Evolutionary conservation across 2,888 invertebrate genomes (phyloP), one percentile per base, ranked within the genome.

Genomic region (Phaonia tiefii): DNA sequence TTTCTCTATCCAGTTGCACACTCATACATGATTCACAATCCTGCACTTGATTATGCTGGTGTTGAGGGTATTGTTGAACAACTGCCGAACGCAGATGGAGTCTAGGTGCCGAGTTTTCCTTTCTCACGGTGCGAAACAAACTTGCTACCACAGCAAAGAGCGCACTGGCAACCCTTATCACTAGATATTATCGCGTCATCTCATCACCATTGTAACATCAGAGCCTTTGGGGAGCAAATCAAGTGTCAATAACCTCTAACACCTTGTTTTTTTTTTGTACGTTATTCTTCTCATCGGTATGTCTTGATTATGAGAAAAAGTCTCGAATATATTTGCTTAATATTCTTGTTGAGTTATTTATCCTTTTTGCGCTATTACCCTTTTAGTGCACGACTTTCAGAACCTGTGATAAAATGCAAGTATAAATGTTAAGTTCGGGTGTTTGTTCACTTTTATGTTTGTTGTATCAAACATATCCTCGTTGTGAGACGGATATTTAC

Each of bases 221-320:
- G 26, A 20, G 49, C 31, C 39, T 37, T 46, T 2, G 11, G 15
- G 2, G 13, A n/a, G 31, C 31, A 31, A 3, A 69, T 69, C 78
- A 78, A 81, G 81, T 81, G 81, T 78, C 81, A 78, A 78, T 81
- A 75, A 81, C 81, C 81, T 78, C 72, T 75, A 75, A 81, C 80
- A 81, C 81, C 78, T 78, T 81, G 77, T 67, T 51, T 31, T 63
- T 31, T 20, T 13, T 4, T 42, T 4, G 63, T 22, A 37, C 15
- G 15, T 31, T 8, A 10, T 54, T 5, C 22, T 22, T 20, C 10
- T 5, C 17, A 54, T 56, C 56, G n/a, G 11, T 56, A n/a, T 26
- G 31, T 8, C 31, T 31, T 31, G 31, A 31, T 39, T 15, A 39
- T 22, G 42, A 20, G 63, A 37, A 4, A 42, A 7, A 42, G 42